Percentiles rank a stretch among this genome's conserved stretches.
Conservation (phyloP, 1,140 invertebrate species). For the Lepidurus couesii region DNA sequence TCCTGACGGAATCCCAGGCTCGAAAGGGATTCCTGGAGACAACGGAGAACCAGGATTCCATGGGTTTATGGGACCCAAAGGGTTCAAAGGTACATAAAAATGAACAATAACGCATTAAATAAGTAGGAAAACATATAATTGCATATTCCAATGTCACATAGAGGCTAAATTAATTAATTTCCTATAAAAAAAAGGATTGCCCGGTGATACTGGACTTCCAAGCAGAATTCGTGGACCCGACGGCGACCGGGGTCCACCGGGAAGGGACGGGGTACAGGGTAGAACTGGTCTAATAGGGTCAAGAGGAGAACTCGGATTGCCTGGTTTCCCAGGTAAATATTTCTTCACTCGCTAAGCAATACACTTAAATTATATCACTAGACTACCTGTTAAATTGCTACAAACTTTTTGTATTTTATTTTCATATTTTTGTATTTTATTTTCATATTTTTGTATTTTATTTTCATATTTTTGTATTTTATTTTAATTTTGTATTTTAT, state of each 20-base stretch:
- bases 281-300: slow-evolving; percentile 36
- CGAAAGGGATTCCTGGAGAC: slow-evolving; percentile 33
- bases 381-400: too few species aligned
- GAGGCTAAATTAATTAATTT: too few species aligned
- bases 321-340: not conserved
- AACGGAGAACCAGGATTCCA: slow-evolving; percentile 38
- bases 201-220: slow-evolving; percentile 40
- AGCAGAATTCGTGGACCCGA: slow-evolving; percentile 37
- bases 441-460: too few species aligned
- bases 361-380: too few species aligned
- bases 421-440: too few species aligned
- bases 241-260: slow-evolving; percentile 27
- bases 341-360: too few species aligned
- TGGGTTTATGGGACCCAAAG: slow-evolving; percentile 37
- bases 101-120: too few species aligned
- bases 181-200: slow-evolving; percentile 36
- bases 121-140: too few species aligned
- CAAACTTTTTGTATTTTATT: too few species aligned
- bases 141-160: too few species aligned
- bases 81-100: slow-evolving; percentile 33
- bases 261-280: slow-evolving; percentile 28
- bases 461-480: too few species aligned
- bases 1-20: slow-evolving; percentile 36
- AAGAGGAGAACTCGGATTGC: slow-evolving; percentile 25
- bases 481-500: too few species aligned